These are phyloP conservation scores for Haemorhous mexicanus DNA, from an alignment of 2,113 vertebrate genomes.

Conservation along the genomic window DNA sequence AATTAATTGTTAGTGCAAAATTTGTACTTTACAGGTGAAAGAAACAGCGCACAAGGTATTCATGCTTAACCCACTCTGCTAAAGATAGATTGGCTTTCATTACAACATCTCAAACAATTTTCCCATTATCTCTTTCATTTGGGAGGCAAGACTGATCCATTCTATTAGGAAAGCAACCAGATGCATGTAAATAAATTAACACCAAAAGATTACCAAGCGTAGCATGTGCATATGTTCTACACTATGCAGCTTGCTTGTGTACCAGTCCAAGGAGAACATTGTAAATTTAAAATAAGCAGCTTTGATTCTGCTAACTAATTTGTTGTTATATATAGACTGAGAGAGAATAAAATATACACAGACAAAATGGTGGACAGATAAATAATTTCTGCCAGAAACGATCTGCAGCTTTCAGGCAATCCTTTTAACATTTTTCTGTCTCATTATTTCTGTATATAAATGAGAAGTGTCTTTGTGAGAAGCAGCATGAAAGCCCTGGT, in stretches of 20 bases:
- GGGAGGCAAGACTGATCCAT: neutral
- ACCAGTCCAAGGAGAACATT: neutral
- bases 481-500: neutral
- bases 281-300: conserved; percentile 1
- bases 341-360: conserved; percentile 9
- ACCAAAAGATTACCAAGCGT: neutral
- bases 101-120: neutral
- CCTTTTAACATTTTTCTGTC: neutral
- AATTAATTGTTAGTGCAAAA: neutral
- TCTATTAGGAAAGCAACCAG: neutral
- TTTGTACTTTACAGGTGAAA: neutral
- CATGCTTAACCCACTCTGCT: neutral
- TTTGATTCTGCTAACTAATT: conserved; percentile 9
- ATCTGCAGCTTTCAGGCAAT: neutral
- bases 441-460: conserved; percentile 46
- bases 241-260: neutral
- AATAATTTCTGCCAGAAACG: conserved; percentile 18
- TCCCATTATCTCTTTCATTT: neutral
- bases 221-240: neutral
- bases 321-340: neutral
- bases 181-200: neutral
- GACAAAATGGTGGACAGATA: neutral
- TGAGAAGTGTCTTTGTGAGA: conserved; percentile 8
- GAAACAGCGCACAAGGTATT: neutral
- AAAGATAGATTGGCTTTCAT: neutral